Percentiles rank a stretch among this genome's conserved stretches.
These are phyloP conservation scores for Whitmania pigra DNA, from an alignment of 1,140 invertebrate genomes.

Conservation along the genomic window DNA sequence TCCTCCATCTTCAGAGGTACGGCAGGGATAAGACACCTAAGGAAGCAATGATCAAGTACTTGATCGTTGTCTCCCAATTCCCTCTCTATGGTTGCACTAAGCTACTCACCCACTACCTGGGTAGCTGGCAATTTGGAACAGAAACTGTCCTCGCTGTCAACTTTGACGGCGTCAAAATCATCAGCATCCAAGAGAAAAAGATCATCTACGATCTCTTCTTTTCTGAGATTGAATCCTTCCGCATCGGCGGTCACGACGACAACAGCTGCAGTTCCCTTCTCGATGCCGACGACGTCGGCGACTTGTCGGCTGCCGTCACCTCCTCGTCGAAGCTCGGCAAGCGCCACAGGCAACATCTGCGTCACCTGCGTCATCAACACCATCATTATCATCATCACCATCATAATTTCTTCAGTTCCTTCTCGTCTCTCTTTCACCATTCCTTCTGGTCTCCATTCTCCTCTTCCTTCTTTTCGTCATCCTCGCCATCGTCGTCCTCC, in stretches of 20 bases:
- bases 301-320: neutral
- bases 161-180: slow-evolving; percentile 61
- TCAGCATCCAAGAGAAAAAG: slow-evolving; percentile 26
- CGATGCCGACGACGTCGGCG: neutral
- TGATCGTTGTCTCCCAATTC: slow-evolving; percentile 93
- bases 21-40: slow-evolving; percentile 76
- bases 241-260: slow-evolving; percentile 1
- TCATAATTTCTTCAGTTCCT: too few relatives aligned
- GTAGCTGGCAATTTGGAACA: slow-evolving; percentile 74
- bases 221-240: slow-evolving; percentile 20
- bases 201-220: slow-evolving; percentile 21
- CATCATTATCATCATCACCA: neutral
- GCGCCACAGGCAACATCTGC: neutral
- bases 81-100: slow-evolving; percentile 85
- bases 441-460: slow-evolving; percentile 1
- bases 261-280: neutral
- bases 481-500: neutral
- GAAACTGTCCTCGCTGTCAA: slow-evolving; percentile 70
- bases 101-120: slow-evolving; percentile 77
- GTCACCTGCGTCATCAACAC: neutral
- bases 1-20: slow-evolving; percentile 54
- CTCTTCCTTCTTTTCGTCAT: neutral
- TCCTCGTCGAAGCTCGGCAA: neutral
- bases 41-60: slow-evolving; percentile 79
- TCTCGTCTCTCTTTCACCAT: neutral